Evolutionary conservation across 1,140 invertebrate genomes (phyloP), one percentile per base, ranked within the genome.

Genomic region (Kradibia gibbosae): DNA sequence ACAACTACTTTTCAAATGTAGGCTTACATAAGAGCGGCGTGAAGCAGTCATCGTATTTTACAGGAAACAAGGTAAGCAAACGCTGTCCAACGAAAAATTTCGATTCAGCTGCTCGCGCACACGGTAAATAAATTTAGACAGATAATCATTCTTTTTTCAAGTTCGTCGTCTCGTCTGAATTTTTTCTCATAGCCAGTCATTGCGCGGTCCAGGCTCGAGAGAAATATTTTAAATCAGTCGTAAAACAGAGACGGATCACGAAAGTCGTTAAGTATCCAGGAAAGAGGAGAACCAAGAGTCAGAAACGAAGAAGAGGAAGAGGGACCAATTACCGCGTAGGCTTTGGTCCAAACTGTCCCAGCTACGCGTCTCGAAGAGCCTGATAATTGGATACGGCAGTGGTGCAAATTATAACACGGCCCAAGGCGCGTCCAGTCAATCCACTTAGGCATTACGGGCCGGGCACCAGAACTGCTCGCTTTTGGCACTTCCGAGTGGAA

Each of bases 341-440:
- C 28, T 45, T 39, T 82, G 81, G 82, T 82, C 81, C 79, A 70
- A 65, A 82, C 82, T 84, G 83, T 85, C 84, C 82, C 79, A 84
- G 81, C 80, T 83, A 75, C 48, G 83, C 81, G 79, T 82, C 81
- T 82, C 80, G 81, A 82, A 76, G 78, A 81, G 80, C 67, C 25
- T 72, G 83, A n/a, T 80, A 83, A 85, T 82, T 81, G 80, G 81
- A 85, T 80, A 84, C 82, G 67, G 78, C 60, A 78, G 28, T 83
- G 74, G 81, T 83, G 50, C 76, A 48, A 8, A 71, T 42, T 42
- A 48, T 25, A 31, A 13, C 28, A 70, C 74, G 72, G 85, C 82
- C 85, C 84, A 83, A 83, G 86, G 82, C 79, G 55, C 82, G 84
- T 86, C 86, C 84, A 86, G 85, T 87, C 86, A 84, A 83, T 85